Percentiles rank a stretch among this genome's conserved stretches.
These are phyloP conservation scores for Passer domesticus DNA, from an alignment of 2,113 vertebrate genomes.

Conservation along the genomic window DNA sequence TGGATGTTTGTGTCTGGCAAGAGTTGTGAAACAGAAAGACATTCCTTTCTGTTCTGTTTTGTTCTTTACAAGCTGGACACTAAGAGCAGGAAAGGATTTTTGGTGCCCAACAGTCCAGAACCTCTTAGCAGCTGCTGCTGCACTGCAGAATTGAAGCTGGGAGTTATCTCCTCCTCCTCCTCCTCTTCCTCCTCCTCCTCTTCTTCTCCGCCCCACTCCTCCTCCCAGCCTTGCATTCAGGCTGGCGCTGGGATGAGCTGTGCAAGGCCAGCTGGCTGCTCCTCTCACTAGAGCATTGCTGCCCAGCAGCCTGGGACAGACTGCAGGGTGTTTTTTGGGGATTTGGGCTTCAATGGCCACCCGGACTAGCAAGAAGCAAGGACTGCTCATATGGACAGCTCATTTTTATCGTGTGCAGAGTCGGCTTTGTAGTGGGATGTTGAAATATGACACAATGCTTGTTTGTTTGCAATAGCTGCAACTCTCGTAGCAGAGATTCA, in stretches of 20 bases:
- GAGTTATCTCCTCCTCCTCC: slow-evolving; percentile 32
- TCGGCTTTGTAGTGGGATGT: slow-evolving; percentile 51
- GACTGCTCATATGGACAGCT: slow-evolving; percentile 35
- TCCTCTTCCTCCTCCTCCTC: slow-evolving; percentile 47
- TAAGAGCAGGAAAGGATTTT: neutral
- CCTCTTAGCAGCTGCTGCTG: neutral
- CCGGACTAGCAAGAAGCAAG: neutral
- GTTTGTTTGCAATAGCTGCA: slow-evolving; percentile 74
- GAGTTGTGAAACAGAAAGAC: neutral
- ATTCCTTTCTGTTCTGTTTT: neutral
- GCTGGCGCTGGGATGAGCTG: neutral
- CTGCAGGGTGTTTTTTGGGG: neutral
- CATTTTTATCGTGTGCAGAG: neutral
- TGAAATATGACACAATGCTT: slow-evolving; percentile 64
- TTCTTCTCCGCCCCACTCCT: slow-evolving; percentile 26
- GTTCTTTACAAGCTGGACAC: neutral
- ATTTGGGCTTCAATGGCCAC: slow-evolving; percentile 44
- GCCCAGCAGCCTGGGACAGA: neutral
- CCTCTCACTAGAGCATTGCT: neutral
- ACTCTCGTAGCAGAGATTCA: slow-evolving; percentile 42
- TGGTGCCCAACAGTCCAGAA: neutral
- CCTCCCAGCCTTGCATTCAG: neutral
- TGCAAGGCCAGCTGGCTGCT: neutral
- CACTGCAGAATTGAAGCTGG: slow-evolving; percentile 58
- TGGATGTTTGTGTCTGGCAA: neutral